These are phyloP conservation scores for Octodonta nipae DNA, from an alignment of 2,888 invertebrate species.

Conservation along the genomic window DNA sequence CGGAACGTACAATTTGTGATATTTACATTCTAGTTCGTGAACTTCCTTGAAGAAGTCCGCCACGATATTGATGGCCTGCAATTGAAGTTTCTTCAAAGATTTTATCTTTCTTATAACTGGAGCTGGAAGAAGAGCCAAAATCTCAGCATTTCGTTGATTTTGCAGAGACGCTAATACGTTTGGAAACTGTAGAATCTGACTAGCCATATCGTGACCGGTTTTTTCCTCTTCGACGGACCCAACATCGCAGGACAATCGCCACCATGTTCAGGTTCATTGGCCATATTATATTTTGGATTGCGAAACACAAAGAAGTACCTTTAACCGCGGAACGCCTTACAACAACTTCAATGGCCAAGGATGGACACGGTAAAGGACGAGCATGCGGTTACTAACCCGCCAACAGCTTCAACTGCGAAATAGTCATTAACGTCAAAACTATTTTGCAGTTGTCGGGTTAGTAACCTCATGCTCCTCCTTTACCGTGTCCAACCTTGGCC, in stretches of 20 bases:
- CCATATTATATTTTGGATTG: too few species aligned
- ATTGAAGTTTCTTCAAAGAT: constrained; percentile 74
- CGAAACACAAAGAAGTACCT: too few species aligned
- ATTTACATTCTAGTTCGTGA: constrained; percentile 83
- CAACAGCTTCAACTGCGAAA: too few species aligned
- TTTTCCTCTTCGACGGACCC: constrained; percentile 51
- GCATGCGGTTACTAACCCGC: too few species aligned
- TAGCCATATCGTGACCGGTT: constrained; percentile 33
- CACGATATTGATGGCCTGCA: constrained; percentile 74
- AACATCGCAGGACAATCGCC: constrained; percentile 50
- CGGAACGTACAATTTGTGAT: constrained; percentile 64
- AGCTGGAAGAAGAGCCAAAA: constrained; percentile 52
- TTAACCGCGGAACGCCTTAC: too few species aligned
- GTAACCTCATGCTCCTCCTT: too few species aligned
- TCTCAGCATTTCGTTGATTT: constrained; percentile 44
- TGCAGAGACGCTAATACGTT: constrained; percentile 48
- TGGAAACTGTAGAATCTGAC: constrained; percentile 34
- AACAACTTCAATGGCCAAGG: too few species aligned
- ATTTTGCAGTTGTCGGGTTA: too few species aligned
- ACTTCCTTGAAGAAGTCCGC: constrained; percentile 89
- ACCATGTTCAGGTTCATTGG: constrained; percentile 48
- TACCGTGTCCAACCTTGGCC: too few species aligned
- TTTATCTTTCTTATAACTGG: constrained; percentile 69
- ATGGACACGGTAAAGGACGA: too few species aligned
- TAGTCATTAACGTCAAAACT: too few species aligned